Evolutionary conservation across 53 echinoderm and acorn worm genomes (phyloP).

Genomic region (Actinopyga echinites): DNA sequence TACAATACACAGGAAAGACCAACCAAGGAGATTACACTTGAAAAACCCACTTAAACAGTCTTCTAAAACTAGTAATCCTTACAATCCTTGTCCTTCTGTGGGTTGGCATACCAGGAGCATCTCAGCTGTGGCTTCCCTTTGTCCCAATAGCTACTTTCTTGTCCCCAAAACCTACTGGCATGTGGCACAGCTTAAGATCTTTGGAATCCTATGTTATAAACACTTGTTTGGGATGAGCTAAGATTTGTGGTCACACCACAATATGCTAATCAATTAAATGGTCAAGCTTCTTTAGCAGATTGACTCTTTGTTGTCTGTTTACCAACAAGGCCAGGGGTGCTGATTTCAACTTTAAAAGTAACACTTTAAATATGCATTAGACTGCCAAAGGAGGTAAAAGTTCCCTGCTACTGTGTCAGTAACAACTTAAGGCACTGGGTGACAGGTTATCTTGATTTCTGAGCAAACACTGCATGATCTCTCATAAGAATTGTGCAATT

Average conservation of each 20-base stretch:
- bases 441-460: slow-evolving; percentile 32
- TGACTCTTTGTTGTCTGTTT: background rate
- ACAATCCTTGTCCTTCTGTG: too few species aligned
- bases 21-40: too few species aligned
- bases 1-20: too few species aligned
- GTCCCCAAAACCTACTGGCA: background rate
- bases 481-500: too few species aligned
- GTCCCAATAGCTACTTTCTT: background rate
- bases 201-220: background rate
- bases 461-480: background rate
- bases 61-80: too few species aligned
- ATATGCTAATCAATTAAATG: background rate
- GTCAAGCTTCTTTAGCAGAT: background rate
- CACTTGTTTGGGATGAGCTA: background rate
- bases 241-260: slow-evolving; percentile 11
- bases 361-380: too few species aligned
- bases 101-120: too few species aligned
- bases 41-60: too few species aligned
- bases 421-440: slow-evolving; percentile 7
- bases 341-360: background rate
- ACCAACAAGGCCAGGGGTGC: background rate
- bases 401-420: background rate
- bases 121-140: too few species aligned
- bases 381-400: background rate
- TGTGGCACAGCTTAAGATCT: slow-evolving; percentile 33